phyloP scores from a whole-genome alignment of 2,113 vertebrate genomes.

The Seriola aureovittata region DNA sequence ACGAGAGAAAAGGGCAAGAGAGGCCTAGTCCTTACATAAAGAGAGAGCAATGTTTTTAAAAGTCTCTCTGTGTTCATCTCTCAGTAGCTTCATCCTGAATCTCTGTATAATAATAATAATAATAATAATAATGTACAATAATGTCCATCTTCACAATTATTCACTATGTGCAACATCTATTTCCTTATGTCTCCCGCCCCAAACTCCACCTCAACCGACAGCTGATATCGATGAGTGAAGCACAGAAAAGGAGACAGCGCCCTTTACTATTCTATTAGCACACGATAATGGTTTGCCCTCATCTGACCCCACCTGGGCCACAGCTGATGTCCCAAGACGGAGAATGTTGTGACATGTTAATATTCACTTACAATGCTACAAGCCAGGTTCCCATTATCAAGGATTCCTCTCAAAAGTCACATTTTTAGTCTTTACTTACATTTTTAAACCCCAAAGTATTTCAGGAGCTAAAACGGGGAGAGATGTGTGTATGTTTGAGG shows the following conservation, averaged over 20 bases:
- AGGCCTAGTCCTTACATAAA: too few species aligned
- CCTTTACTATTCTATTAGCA: slow-evolving; percentile 18
- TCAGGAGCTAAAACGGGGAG: not conserved
- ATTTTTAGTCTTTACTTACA: not conserved
- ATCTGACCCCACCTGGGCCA: not conserved
- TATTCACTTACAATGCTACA: not conserved
- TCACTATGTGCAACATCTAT: not conserved
- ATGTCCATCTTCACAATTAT: too few species aligned
- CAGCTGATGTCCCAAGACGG: not conserved
- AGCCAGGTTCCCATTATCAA: slow-evolving; percentile 17
- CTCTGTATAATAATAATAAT: too few species aligned
- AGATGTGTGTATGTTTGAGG: slow-evolving; percentile 7
- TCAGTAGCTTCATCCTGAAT: too few species aligned
- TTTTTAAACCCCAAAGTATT: slow-evolving; percentile 23
- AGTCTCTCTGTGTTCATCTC: too few species aligned
- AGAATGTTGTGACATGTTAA: slow-evolving; percentile 21
- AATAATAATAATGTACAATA: too few species aligned
- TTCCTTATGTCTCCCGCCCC: not conserved
- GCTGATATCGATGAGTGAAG: not conserved
- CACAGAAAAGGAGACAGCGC: not conserved
- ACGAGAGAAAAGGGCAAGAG: too few species aligned
- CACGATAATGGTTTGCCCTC: slow-evolving; percentile 14
- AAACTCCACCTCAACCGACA: not conserved
- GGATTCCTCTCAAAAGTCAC: not conserved
- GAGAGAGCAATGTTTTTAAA: too few species aligned